These are phyloP conservation scores for Phoebastria nigripes DNA, from an alignment of 2,797 vertebrate species.

Conservation along the genomic window DNA sequence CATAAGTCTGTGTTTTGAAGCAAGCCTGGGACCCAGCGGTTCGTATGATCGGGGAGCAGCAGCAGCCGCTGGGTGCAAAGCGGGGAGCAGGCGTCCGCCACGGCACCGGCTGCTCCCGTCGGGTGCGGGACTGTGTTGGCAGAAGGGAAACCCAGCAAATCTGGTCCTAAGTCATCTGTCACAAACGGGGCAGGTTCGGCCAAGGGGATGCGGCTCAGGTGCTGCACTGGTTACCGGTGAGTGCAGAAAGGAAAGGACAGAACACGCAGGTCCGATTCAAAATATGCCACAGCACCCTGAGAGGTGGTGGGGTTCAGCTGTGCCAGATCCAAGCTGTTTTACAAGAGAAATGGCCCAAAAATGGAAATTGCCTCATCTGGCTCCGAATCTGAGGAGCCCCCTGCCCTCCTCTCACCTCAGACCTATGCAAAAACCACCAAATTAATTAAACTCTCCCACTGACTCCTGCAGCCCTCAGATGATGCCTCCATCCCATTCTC, in stretches of 20 bases:
- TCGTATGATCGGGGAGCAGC: not conserved
- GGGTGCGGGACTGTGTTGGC: fast-evolving
- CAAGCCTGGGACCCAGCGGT: fast-evolving
- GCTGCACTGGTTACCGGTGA: not conserved
- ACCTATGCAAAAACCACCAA: not conserved
- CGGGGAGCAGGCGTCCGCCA: fast-evolving
- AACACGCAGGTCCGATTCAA: not conserved
- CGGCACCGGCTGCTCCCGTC: fast-evolving
- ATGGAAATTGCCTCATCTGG: not conserved
- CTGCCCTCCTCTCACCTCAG: not conserved
- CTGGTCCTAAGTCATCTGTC: not conserved
- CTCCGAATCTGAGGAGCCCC: not conserved
- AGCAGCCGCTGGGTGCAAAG: not conserved
- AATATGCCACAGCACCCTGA: not conserved
- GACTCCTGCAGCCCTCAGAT: not conserved
- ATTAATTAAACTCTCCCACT: not conserved
- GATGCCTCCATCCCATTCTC: not conserved
- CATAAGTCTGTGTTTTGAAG: fast-evolving
- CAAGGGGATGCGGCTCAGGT: fast-evolving
- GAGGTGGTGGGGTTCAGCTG: not conserved
- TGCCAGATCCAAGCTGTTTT: not conserved
- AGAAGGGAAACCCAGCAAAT: not conserved
- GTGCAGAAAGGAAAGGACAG: not conserved
- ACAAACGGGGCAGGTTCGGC: not conserved
- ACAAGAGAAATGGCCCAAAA: not conserved